Evolutionary conservation across 2,113 vertebrate genomes (phyloP).

Genomic region (Syrmaticus mikado): DNA sequence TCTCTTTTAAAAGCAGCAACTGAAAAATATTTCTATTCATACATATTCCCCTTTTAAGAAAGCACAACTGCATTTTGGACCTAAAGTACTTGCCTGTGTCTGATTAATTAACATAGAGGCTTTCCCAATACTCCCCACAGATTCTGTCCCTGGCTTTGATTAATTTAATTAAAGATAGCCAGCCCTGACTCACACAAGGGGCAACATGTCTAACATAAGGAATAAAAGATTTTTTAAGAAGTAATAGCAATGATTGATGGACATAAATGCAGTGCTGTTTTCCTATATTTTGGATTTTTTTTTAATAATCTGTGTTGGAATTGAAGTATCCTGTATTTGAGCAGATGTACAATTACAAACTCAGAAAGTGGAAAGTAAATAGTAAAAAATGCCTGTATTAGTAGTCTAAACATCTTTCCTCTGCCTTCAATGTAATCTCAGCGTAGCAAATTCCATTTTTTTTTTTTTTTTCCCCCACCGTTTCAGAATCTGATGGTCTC

Average conservation of each 20-base stretch:
- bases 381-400: not conserved
- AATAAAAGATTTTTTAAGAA: slow-evolving; percentile 34
- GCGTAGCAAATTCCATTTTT: not conserved
- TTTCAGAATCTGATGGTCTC: not conserved
- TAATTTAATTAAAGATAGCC: slow-evolving; percentile 73
- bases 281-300: not conserved
- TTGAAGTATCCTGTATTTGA: not conserved
- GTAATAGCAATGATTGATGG: not conserved
- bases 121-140: slow-evolving; percentile 62
- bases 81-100: slow-evolving; percentile 54
- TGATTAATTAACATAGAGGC: slow-evolving; percentile 72
- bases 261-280: not conserved
- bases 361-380: not conserved
- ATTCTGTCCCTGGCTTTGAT: slow-evolving; percentile 68
- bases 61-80: not conserved
- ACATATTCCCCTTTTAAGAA: not conserved
- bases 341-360: not conserved
- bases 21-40: slow-evolving; percentile 30
- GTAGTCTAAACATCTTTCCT: not conserved
- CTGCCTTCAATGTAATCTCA: not conserved
- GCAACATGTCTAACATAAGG: slow-evolving; percentile 28
- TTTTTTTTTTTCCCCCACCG: not conserved
- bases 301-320: slow-evolving; percentile 22
- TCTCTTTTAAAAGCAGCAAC: not conserved
- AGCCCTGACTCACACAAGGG: slow-evolving; percentile 59